Percentiles rank a stretch among this genome's conserved stretches.
Conservation (phyloP, 1,140 invertebrate species). For the Acromyrmex charruanus region DNA sequence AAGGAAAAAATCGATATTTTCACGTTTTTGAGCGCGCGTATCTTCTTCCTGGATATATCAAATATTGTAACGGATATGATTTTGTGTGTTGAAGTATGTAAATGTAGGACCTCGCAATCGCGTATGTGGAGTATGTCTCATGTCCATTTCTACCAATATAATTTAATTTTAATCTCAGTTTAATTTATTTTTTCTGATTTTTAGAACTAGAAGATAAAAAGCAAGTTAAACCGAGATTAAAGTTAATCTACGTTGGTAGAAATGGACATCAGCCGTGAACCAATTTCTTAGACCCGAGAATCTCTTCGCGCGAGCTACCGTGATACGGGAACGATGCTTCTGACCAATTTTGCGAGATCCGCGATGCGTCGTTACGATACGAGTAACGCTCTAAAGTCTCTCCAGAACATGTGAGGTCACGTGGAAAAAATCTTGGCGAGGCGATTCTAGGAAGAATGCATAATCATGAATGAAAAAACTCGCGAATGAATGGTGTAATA, state of each 20-base stretch:
- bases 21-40: constrained; percentile 42
- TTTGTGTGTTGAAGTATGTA: constrained; percentile 66
- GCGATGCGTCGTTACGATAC: constrained; percentile 18
- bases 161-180: too few species aligned
- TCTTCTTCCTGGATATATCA: constrained; percentile 19
- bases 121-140: constrained; percentile 34
- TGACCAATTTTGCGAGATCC: neutral
- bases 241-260: too few species aligned
- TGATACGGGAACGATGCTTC: constrained; percentile 11
- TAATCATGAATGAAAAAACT: constrained; percentile 46
- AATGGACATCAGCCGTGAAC: neutral
- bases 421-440: constrained; percentile 28
- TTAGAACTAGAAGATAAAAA: too few species aligned
- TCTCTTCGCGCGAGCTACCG: neutral
- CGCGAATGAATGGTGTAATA: constrained; percentile 31
- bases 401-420: neutral
- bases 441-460: constrained; percentile 22
- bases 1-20: constrained; percentile 30
- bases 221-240: too few species aligned
- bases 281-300: neutral
- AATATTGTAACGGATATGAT: constrained; percentile 74
- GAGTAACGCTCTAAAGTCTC: constrained; percentile 9
- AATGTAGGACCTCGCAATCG: constrained; percentile 34
- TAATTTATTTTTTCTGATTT: too few species aligned
- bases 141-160: too few species aligned